Evolutionary conservation across 2,113 vertebrate genomes (phyloP).

Genomic region (Menidia beryllina): DNA sequence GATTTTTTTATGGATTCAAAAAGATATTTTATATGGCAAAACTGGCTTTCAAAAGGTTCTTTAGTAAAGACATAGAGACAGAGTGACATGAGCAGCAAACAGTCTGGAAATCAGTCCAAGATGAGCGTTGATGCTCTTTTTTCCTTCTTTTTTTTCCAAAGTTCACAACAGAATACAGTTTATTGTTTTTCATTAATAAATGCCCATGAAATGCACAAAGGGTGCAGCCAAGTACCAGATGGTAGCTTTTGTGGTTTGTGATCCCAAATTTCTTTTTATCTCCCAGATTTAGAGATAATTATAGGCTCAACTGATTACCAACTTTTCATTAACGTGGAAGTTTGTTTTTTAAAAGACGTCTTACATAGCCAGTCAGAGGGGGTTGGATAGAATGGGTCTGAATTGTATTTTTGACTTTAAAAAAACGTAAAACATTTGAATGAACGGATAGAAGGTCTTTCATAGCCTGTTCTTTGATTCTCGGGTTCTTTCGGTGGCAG

Average conservation of each 20-base stretch:
- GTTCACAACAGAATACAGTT: background rate
- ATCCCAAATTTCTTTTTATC: too few species aligned
- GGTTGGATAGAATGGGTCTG: constrained; percentile 15
- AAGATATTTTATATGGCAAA: background rate
- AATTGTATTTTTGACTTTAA: too few species aligned
- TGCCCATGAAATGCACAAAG: too few species aligned
- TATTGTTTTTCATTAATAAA: background rate
- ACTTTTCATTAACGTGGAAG: background rate
- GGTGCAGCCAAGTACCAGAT: too few species aligned
- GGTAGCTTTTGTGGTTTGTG: background rate
- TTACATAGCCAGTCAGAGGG: background rate
- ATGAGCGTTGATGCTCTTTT: too few species aligned
- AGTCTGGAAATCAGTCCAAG: background rate
- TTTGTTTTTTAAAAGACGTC: too few species aligned
- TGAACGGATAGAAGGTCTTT: constrained; percentile 3
- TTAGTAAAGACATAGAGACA: background rate
- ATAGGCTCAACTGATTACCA: background rate
- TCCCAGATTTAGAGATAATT: background rate
- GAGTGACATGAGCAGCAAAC: background rate
- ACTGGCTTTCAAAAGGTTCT: background rate
- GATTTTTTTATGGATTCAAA: too few species aligned
- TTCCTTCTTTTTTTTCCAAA: too few species aligned
- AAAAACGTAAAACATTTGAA: too few species aligned
- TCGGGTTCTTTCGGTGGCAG: constrained; percentile 4
- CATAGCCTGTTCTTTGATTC: constrained; percentile 22